Percentiles rank a stretch among this genome's conserved stretches.
Evolutionary conservation across 2,113 vertebrate species (phyloP).

Genomic region (Noturus placidus): DNA sequence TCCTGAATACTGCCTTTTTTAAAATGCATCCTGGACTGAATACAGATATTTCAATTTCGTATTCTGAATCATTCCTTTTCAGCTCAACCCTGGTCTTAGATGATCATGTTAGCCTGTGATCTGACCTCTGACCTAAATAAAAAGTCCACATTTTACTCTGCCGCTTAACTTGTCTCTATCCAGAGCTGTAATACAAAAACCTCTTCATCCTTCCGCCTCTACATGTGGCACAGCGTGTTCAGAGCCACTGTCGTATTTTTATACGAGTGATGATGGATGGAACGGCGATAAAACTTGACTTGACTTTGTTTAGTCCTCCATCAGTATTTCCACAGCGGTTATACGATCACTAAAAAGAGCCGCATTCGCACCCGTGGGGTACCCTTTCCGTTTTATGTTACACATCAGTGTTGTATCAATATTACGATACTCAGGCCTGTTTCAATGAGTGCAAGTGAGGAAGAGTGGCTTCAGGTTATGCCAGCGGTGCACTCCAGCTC

Average conservation of each 20-base stretch:
- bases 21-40: background rate
- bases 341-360: slow-evolving; percentile 16
- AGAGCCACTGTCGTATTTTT: background rate
- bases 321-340: slow-evolving; percentile 7
- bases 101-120: background rate
- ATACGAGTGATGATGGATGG: slow-evolving; percentile 4
- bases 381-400: slow-evolving; percentile 5
- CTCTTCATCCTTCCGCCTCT: background rate
- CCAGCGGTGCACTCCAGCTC: slow-evolving; percentile 4
- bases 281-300: background rate
- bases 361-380: background rate
- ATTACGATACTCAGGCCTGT: slow-evolving; percentile 9
- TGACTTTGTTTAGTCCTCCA: slow-evolving; percentile 15
- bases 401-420: slow-evolving; percentile 43
- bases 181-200: too few species aligned
- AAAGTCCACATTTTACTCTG: background rate
- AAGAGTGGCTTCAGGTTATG: slow-evolving; percentile 25
- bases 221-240: background rate
- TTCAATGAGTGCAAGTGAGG: background rate
- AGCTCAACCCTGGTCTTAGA: background rate
- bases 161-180: background rate
- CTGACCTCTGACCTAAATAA: background rate
- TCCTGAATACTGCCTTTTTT: background rate
- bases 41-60: background rate
- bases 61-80: background rate